These are phyloP conservation scores for Corbicula japonica DNA, from an alignment of 2,888 invertebrate species.

Conservation along the genomic window DNA sequence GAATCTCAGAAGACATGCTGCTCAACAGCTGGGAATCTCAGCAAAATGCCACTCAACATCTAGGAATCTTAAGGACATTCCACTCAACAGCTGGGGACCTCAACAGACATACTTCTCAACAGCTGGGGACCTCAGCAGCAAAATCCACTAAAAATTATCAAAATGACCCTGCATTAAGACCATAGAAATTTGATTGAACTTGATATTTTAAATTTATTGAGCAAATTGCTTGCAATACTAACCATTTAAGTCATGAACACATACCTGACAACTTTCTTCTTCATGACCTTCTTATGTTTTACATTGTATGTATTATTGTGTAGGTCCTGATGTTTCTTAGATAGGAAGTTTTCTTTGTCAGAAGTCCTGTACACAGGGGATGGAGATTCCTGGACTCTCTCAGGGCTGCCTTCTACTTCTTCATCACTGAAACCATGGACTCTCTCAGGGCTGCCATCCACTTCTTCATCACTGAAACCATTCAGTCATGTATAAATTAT, in stretches of 20 bases:
- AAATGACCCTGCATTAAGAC: too few relatives aligned
- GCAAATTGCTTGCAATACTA: background rate
- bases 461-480: conserved; percentile 72
- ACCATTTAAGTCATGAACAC: background rate
- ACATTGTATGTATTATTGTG: conserved; percentile 49
- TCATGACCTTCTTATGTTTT: conserved; percentile 51
- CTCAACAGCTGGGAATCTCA: too few relatives aligned
- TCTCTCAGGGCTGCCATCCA: background rate
- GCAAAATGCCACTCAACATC: too few relatives aligned
- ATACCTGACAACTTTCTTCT: conserved; percentile 63
- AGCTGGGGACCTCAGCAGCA: too few relatives aligned
- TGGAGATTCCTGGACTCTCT: background rate
- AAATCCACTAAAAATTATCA: too few relatives aligned
- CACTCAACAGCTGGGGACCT: too few relatives aligned
- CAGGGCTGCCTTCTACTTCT: conserved; percentile 37
- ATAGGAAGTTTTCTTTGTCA: conserved; percentile 49
- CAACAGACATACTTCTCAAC: too few relatives aligned
- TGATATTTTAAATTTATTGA: background rate
- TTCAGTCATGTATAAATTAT: too few relatives aligned
- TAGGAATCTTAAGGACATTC: too few relatives aligned
- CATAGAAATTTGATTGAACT: too few relatives aligned
- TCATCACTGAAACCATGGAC: conserved; percentile 68
- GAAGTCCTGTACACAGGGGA: background rate
- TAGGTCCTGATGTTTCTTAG: conserved; percentile 38
- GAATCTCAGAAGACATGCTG: too few relatives aligned